Evolutionary conservation across 2,797 vertebrate species (phyloP).

Genomic region (Heliangelus exortis): DNA sequence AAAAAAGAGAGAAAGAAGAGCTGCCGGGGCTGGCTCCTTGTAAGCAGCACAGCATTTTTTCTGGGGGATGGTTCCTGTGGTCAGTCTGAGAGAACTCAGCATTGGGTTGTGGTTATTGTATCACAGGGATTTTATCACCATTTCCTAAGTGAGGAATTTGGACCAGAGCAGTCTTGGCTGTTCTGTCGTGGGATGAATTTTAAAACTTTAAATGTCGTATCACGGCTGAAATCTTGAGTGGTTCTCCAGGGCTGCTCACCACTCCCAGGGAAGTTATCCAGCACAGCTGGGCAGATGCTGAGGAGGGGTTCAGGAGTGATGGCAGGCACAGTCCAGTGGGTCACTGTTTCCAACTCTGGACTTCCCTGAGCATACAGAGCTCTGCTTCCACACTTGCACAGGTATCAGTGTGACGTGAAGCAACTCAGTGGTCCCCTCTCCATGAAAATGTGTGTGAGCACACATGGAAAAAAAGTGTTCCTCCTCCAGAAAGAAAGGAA

Average conservation of each 20-base stretch:
- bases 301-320: neutral
- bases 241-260: neutral
- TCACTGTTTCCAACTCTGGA: neutral
- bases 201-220: neutral
- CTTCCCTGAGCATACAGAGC: neutral
- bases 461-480: neutral
- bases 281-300: neutral
- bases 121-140: neutral
- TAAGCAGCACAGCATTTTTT: neutral
- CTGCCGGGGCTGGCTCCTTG: neutral
- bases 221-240: rapidly evolving
- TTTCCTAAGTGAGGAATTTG: neutral
- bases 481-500: neutral
- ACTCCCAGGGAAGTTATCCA: neutral
- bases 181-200: neutral
- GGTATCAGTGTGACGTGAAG: neutral
- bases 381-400: neutral
- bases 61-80: neutral
- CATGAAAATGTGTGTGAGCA: neutral
- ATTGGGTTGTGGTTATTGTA: neutral
- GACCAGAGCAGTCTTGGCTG: neutral
- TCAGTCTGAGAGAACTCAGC: neutral
- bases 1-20: neutral
- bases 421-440: neutral
- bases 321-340: neutral